Evolutionary conservation across 2,888 invertebrate species (phyloP).

Genomic region (Agriopis leucophaearia): DNA sequence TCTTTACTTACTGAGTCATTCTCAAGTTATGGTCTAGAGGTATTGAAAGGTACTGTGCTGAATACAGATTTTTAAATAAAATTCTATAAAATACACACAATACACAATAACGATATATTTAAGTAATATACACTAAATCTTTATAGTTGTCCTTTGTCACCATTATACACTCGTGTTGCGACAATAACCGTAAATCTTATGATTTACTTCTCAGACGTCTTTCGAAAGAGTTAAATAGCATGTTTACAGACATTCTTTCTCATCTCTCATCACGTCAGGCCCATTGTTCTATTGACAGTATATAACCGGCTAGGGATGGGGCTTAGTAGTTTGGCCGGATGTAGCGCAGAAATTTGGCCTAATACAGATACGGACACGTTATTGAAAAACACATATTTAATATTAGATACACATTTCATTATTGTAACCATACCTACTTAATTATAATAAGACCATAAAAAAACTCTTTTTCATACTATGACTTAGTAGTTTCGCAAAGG

Average conservation of each 20-base stretch:
- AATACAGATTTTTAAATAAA: too few relatives aligned
- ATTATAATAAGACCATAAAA: too few relatives aligned
- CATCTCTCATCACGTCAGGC: constrained; percentile 16
- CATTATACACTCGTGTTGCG: not conserved
- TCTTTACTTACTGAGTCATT: too few relatives aligned
- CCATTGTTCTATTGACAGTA: constrained; percentile 26
- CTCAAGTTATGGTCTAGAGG: too few relatives aligned
- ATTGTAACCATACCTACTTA: too few relatives aligned
- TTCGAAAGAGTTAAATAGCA: constrained; percentile 16
- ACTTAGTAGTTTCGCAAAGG: too few relatives aligned
- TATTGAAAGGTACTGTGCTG: too few relatives aligned
- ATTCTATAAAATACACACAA: too few relatives aligned
- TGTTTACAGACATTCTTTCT: constrained; percentile 34
- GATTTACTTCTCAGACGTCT: constrained; percentile 21
- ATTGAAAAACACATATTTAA: too few relatives aligned
- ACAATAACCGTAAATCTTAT: constrained; percentile 4
- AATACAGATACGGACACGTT: not conserved
- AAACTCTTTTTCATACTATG: too few relatives aligned
- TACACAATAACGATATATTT: too few relatives aligned
- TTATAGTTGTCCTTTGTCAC: constrained; percentile 4
- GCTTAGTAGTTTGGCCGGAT: constrained; percentile 5
- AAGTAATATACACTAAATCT: not conserved
- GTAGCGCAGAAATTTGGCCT: not conserved
- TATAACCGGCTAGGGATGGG: constrained; percentile 13
- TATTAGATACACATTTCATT: too few relatives aligned